Conservation (phyloP, 2,888 invertebrate species). For the Xanthostigma xanthostigma region DNA sequence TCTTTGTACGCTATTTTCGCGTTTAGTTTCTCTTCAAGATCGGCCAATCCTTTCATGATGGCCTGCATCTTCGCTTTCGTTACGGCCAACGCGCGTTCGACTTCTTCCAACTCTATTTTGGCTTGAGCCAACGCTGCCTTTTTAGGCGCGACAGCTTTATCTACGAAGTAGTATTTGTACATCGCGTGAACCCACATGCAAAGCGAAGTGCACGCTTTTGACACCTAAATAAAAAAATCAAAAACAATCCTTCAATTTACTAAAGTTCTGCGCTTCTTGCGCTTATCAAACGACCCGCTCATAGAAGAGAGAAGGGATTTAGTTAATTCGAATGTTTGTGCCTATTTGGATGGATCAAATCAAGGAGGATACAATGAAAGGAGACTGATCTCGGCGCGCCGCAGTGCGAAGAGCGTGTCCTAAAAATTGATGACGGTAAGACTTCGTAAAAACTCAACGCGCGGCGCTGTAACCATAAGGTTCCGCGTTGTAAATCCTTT, state of each 20-base stretch:
- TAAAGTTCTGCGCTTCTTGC: background rate
- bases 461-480: no score
- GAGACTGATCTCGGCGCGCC: no score
- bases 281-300: no score
- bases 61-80: conserved; percentile 68
- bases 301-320: no score
- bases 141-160: conserved; percentile 72
- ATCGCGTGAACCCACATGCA: conserved; percentile 89
- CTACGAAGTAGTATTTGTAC: conserved; percentile 84
- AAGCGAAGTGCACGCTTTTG: conserved; percentile 64
- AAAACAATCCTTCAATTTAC: background rate
- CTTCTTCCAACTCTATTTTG: conserved; percentile 44
- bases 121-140: conserved; percentile 67
- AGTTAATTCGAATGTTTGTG: no score
- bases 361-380: no score
- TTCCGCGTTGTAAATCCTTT: no score
- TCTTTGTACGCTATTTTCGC: conserved; percentile 56
- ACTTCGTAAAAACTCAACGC: no score
- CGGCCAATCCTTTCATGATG: conserved; percentile 61
- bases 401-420: no score
- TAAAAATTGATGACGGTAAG: no score
- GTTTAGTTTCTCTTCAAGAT: conserved; percentile 52
- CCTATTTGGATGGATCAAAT: no score
- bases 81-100: conserved; percentile 47
- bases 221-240: conserved; percentile 34